phyloP scores from a whole-genome alignment of 2,113 vertebrate species.

The Synchiropus splendidus region DNA sequence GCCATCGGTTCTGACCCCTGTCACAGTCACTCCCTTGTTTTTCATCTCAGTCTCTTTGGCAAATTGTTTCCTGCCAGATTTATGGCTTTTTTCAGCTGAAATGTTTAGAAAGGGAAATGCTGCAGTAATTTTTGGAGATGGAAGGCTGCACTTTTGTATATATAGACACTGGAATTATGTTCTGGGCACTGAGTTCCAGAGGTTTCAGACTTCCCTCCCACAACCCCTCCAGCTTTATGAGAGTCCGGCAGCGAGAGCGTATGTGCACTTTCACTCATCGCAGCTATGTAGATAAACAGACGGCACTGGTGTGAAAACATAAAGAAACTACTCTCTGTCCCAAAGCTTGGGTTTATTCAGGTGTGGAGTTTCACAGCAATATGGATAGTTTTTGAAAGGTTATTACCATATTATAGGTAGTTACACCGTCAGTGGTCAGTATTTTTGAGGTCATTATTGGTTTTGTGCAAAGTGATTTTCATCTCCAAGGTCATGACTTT shows the following conservation, averaged over 20 bases:
- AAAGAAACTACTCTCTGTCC: too few relatives aligned
- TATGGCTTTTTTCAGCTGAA: conserved; percentile 32
- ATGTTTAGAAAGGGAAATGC: conserved; percentile 56
- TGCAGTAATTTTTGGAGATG: conserved; percentile 42
- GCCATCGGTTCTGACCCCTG: conserved; percentile 31
- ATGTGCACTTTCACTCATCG: neutral
- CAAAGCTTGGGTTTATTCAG: too few relatives aligned
- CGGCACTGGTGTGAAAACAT: neutral
- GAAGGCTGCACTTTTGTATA: conserved; percentile 34
- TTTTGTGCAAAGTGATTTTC: too few relatives aligned
- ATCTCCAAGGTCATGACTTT: too few relatives aligned
- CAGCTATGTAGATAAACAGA: neutral
- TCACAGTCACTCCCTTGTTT: conserved; percentile 40
- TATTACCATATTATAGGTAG: too few relatives aligned
- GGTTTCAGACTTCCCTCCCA: conserved; percentile 14
- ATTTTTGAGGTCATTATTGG: too few relatives aligned
- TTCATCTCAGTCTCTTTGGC: conserved; percentile 38
- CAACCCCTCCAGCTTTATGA: conserved; percentile 21
- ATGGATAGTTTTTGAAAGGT: too few relatives aligned
- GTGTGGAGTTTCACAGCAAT: too few relatives aligned
- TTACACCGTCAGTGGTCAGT: too few relatives aligned
- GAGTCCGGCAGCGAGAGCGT: too few relatives aligned
- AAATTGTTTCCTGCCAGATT: conserved; percentile 49
- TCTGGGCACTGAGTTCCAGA: conserved; percentile 9
- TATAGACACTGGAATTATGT: conserved; percentile 25